phyloP scores from a whole-genome alignment of 1,140 invertebrate genomes.

The Cryptotermes secundus region DNA sequence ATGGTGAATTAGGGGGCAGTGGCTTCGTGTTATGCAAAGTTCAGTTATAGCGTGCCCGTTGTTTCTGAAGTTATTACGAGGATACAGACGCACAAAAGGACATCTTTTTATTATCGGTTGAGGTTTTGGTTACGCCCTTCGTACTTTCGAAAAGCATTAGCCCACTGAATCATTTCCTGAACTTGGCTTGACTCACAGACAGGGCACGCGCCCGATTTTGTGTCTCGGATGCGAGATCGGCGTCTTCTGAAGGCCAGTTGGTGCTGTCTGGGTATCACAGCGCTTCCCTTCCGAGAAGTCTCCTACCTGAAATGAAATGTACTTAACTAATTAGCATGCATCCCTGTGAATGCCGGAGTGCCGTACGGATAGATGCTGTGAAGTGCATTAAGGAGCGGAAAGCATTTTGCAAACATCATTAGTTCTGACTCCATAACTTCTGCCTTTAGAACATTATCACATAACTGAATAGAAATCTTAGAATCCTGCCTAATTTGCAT shows the following conservation, averaged over 20 bases:
- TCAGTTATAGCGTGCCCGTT: too few relatives aligned
- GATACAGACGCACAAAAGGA: background rate
- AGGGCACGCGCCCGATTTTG: background rate
- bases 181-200: background rate
- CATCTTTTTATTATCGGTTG: background rate
- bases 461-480: background rate
- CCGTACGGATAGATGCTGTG: background rate
- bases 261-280: too few relatives aligned
- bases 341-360: background rate
- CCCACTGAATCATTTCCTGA: background rate
- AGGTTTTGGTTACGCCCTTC: background rate
- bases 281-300: background rate
- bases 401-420: background rate
- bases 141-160: background rate
- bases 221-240: background rate
- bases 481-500: background rate
- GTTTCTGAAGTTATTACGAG: too few relatives aligned
- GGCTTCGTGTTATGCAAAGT: too few relatives aligned
- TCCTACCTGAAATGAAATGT: background rate
- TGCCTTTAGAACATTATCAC: background rate
- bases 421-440: background rate
- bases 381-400: background rate
- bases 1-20: too few relatives aligned
- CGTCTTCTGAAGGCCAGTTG: background rate
- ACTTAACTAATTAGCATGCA: background rate